phyloP scores from a whole-genome alignment of 2,797 vertebrate species.

The Saxicola maurus region DNA sequence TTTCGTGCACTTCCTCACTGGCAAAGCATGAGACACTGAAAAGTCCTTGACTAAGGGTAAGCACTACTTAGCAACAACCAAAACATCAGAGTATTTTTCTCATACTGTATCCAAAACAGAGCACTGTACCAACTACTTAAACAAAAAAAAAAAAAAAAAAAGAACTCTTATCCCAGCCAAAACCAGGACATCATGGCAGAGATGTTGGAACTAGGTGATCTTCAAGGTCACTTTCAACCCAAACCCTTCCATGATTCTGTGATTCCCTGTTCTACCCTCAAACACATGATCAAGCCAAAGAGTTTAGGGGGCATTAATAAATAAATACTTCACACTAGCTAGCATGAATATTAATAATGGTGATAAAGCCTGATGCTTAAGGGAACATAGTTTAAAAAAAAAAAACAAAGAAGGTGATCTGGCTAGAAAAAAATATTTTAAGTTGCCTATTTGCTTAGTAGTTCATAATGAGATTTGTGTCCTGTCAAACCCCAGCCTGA shows the following conservation, averaged over 20 bases:
- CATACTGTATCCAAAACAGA: slow-evolving; percentile 10
- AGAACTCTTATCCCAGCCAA: neutral
- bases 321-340: neutral
- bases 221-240: neutral
- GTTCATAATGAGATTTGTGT: neutral
- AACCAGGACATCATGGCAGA: neutral
- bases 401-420: fast-evolving
- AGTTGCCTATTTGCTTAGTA: neutral
- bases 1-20: neutral
- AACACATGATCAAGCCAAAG: neutral
- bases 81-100: neutral
- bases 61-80: slow-evolving; percentile 2
- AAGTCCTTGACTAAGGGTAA: slow-evolving; percentile 16
- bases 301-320: neutral
- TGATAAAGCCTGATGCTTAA: neutral
- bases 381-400: neutral
- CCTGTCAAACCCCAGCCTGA: neutral
- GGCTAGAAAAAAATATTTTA: neutral
- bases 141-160: neutral
- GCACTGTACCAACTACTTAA: neutral
- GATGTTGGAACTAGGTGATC: neutral
- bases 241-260: neutral
- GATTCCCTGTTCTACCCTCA: neutral
- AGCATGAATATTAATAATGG: neutral
- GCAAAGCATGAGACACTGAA: neutral